Conservation (phyloP, 2,113 vertebrate species). For the Xiphophorus couchianus region DNA sequence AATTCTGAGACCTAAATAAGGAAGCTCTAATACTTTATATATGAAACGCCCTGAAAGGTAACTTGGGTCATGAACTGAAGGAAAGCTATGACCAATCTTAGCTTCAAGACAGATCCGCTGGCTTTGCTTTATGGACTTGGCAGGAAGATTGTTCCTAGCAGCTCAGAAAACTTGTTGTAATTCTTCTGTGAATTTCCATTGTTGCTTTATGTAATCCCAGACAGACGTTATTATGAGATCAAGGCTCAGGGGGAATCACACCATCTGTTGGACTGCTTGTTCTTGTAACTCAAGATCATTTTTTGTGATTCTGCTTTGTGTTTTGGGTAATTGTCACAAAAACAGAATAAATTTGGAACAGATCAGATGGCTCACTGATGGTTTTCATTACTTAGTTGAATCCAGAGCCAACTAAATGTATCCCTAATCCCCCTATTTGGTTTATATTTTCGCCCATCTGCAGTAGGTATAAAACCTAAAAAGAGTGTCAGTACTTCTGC, state of each 20-base stretch:
- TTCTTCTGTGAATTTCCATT: background rate
- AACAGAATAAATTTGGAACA: background rate
- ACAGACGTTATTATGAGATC: conserved; percentile 1
- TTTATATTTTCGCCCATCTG: background rate
- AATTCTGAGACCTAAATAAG: background rate
- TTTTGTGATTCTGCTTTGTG: background rate
- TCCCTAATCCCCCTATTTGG: background rate
- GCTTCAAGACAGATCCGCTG: background rate
- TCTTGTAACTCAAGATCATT: background rate
- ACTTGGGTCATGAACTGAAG: background rate
- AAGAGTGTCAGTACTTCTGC: background rate
- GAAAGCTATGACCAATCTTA: background rate
- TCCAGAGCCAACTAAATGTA: background rate
- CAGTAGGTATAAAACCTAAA: background rate
- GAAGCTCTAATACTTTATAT: background rate
- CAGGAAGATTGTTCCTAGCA: background rate
- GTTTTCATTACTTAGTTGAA: background rate
- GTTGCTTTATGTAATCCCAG: conserved; percentile 4
- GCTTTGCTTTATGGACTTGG: background rate
- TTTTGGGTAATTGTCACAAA: background rate
- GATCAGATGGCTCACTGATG: background rate
- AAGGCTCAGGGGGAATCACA: background rate
- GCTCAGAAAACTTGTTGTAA: background rate
- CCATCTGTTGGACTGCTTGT: conserved; percentile 13
- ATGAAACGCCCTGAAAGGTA: background rate